Conservation (phyloP, 1,140 invertebrate genomes). For the Plutomurus gul region DNA sequence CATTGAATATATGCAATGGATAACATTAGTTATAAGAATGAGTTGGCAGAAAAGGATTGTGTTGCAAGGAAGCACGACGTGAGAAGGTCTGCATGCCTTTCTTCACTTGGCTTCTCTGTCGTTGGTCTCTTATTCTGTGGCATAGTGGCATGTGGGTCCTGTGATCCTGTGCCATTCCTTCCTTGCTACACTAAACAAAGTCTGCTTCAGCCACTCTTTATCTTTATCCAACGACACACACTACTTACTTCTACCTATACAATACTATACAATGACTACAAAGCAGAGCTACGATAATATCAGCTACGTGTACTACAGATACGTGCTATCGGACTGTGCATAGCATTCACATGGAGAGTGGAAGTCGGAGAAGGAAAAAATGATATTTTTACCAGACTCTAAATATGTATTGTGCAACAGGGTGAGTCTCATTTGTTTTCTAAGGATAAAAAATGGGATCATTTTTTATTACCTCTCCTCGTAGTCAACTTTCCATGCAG, state of each 20-base stretch:
- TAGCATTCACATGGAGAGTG: neutral
- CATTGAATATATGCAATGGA: no score
- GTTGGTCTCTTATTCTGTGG: no score
- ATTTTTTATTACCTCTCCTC: constrained; percentile 15
- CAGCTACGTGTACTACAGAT: neutral
- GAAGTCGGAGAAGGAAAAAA: neutral
- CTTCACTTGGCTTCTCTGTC: no score
- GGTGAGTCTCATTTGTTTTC: constrained; percentile 44
- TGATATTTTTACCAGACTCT: neutral
- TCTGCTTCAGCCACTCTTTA: neutral
- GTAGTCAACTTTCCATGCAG: constrained; percentile 1
- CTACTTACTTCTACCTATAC: no score
- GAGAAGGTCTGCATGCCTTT: neutral
- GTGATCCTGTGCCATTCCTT: neutral
- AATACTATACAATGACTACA: no score
- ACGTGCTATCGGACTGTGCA: neutral
- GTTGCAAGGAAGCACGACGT: neutral
- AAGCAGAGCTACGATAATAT: no score
- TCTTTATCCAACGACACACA: neutral
- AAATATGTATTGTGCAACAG: constrained; percentile 34
- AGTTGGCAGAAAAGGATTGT: constrained; percentile 40
- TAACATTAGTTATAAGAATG: no score
- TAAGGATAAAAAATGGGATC: constrained; percentile 15
- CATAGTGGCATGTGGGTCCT: neutral
- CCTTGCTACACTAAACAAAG: neutral